Evolutionary conservation across 2,888 invertebrate species (phyloP), one percentile per base, ranked within the genome.

Genomic region (Chrysotoxum bicinctum): DNA sequence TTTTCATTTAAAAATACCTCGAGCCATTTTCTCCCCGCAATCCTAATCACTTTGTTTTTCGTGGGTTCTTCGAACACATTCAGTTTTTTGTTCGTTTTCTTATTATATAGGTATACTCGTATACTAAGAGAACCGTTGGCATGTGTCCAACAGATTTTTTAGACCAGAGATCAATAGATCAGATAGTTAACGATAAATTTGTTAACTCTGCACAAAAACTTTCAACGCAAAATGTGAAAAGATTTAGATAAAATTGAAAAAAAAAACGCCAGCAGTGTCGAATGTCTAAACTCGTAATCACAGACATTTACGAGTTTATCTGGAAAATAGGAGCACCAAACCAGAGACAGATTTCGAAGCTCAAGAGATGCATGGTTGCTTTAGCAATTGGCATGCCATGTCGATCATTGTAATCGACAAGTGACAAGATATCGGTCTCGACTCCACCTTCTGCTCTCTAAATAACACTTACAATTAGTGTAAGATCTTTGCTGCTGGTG

Each of bases 131-230:
- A 40, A 50, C 66, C 40, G 77, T 76, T 84, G 84, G 84, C 84
- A 72, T 30, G 7, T 23, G 54, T 68, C 79, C 84, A 80, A 70
- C 9, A 10, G 70, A 76, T 76, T 84, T 84, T 83, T 75, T 76
- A 80, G 80, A 72, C 75, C 84, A 76, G 68, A 76, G 80, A 76
- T 84, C 80, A 76, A 80, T 72, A 80, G 84, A 68, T 84, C 84
- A 62, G 66, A 75, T 84, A 66, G 74, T 66, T 48, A 68, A 54
- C 66, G 75, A 80, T 72, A 52, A 70, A 74, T 77, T 45, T 73
- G 45, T 77, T 45, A 64, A 26, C 19, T 68, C 14, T n/a, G 54
- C 45, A 35, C 30, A 32, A 23, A 3, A 40, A 76, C 37, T 62
- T 48, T 64, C 48, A 50, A 64, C 64, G 56, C 54, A 30, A 45